Evolutionary conservation across 2,888 invertebrate species (phyloP).

Genomic region (Horisme vitalbata): DNA sequence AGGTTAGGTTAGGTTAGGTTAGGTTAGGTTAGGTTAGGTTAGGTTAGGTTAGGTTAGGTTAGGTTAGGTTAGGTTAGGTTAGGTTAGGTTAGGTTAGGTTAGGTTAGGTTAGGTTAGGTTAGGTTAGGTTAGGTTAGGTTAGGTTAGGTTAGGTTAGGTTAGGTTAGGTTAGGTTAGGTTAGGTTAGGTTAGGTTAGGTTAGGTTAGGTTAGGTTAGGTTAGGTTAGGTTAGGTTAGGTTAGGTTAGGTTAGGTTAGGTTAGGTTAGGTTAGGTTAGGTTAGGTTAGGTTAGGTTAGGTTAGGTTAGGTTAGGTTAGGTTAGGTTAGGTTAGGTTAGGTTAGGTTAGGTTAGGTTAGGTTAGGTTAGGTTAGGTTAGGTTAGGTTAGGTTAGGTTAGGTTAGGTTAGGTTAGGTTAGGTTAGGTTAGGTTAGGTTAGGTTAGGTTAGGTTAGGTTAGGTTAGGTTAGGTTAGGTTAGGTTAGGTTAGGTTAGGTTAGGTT

Average conservation of each 20-base stretch:
- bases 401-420: conserved; percentile 1
- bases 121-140: conserved; percentile 1
- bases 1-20: conserved; percentile 1
- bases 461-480: conserved; percentile 1
- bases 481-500: conserved; percentile 1
- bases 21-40: conserved; percentile 1
- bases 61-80: conserved; percentile 1
- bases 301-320: conserved; percentile 1
- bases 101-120: conserved; percentile 1
- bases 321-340: conserved; percentile 1
- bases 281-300: conserved; percentile 1
- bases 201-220: conserved; percentile 1
- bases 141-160: conserved; percentile 1
- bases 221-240: conserved; percentile 1
- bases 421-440: conserved; percentile 1
- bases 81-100: conserved; percentile 1
- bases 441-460: conserved; percentile 1
- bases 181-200: conserved; percentile 1
- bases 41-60: conserved; percentile 1
- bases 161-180: conserved; percentile 1
- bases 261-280: conserved; percentile 1
- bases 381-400: conserved; percentile 1
- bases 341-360: conserved; percentile 1
- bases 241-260: conserved; percentile 1
- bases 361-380: conserved; percentile 1